Percentiles rank a stretch among this genome's conserved stretches.
Conservation (phyloP, 2,888 invertebrate genomes). For the Epinotia nisella region DNA sequence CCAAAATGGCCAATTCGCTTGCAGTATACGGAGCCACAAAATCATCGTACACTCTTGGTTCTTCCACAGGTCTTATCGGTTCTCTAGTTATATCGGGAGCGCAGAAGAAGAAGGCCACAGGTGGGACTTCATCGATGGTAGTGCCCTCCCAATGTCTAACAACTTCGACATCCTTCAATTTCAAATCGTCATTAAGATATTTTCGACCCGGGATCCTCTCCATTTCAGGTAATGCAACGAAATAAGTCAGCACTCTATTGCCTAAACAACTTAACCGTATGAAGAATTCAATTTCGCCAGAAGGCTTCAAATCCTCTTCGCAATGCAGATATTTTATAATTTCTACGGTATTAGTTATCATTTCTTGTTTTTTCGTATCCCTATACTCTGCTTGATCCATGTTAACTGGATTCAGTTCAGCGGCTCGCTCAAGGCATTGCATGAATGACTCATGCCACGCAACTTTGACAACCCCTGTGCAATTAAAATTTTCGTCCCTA, state of each 20-base stretch:
- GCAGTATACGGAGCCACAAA: conserved; percentile 73
- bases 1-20: conserved; percentile 74
- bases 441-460: conserved; percentile 77
- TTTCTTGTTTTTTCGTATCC: conserved; percentile 67
- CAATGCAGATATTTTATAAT: conserved; percentile 69
- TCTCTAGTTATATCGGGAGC: conserved; percentile 75
- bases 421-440: conserved; percentile 66
- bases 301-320: conserved; percentile 76
- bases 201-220: conserved; percentile 77
- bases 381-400: conserved; percentile 75
- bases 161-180: conserved; percentile 76
- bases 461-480: conserved; percentile 70
- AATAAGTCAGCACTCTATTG: conserved; percentile 71
- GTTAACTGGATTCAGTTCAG: conserved; percentile 70
- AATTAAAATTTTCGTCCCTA: conserved; percentile 74
- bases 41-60: conserved; percentile 67
- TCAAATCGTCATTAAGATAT: conserved; percentile 73
- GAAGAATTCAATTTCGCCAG: conserved; percentile 75
- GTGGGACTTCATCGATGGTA: conserved; percentile 70
- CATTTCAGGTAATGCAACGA: conserved; percentile 76
- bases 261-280: conserved; percentile 74
- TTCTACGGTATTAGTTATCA: conserved; percentile 75
- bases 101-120: conserved; percentile 76
- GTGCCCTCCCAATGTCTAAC: conserved; percentile 80
- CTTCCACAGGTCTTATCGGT: conserved; percentile 67